These are phyloP conservation scores for Melanostoma scalare DNA, from an alignment of 2,888 invertebrate genomes.

Conservation along the genomic window DNA sequence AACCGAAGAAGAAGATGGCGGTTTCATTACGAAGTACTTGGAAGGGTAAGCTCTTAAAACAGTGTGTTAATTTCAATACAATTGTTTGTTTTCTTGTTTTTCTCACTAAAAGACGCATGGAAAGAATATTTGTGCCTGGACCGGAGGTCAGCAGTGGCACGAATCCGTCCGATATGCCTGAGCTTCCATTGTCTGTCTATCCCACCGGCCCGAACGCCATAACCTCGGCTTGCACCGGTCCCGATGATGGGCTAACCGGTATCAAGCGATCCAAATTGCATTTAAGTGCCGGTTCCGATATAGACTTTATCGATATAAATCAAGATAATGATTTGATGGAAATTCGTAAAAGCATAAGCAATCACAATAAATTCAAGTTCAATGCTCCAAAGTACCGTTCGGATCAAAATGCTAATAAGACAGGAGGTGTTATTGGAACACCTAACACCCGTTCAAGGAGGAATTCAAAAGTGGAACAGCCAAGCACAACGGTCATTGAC, in stretches of 20 bases:
- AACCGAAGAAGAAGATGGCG: slow-evolving; percentile 83
- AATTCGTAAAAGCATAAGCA: slow-evolving; percentile 79
- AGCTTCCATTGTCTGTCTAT: slow-evolving; percentile 83
- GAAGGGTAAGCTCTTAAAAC: slow-evolving; percentile 84
- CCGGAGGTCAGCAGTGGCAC: slow-evolving; percentile 86
- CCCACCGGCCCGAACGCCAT: slow-evolving; percentile 84
- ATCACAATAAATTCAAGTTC: slow-evolving; percentile 78
- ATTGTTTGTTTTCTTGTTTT: slow-evolving; percentile 4
- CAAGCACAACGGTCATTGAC: slow-evolving; percentile 5
- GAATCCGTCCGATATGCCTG: slow-evolving; percentile 88
- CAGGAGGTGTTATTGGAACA: slow-evolving; percentile 21
- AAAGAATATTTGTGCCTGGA: slow-evolving; percentile 78
- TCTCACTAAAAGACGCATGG: slow-evolving; percentile 78
- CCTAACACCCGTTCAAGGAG: slow-evolving; percentile 78
- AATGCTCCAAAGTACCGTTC: slow-evolving; percentile 73
- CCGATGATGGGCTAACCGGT: slow-evolving; percentile 90
- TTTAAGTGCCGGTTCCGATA: slow-evolving; percentile 85
- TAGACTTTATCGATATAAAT: slow-evolving; percentile 87
- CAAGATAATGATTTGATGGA: slow-evolving; percentile 80
- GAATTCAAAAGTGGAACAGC: slow-evolving; percentile 78
- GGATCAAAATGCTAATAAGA: slow-evolving; percentile 77
- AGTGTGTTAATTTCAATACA: not conserved
- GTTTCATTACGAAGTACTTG: slow-evolving; percentile 87
- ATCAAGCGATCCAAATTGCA: slow-evolving; percentile 87
- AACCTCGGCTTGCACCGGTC: slow-evolving; percentile 90